Evolutionary conservation across 2,888 invertebrate species (phyloP).

Genomic region (Dinocampus coccinellae): DNA sequence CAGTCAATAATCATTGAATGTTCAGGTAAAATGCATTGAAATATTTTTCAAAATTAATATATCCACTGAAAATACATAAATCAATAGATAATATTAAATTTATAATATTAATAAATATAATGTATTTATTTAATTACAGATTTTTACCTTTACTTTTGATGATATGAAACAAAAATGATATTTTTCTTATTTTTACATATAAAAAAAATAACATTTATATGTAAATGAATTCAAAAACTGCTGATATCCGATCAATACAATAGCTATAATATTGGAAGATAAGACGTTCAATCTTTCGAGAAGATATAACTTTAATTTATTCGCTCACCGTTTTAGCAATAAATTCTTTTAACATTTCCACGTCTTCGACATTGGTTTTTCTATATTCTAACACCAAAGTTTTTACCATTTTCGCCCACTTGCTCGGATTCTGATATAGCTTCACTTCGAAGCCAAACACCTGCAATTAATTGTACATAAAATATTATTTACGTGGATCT

Average conservation of each 20-base stretch:
- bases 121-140: no score
- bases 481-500: no score
- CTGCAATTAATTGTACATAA: constrained; percentile 47
- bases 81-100: no score
- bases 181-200: background rate
- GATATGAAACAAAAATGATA: no score
- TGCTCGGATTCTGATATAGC: constrained; percentile 78
- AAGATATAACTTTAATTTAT: constrained; percentile 25
- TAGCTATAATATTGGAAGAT: background rate
- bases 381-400: constrained; percentile 74
- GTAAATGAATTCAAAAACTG: background rate
- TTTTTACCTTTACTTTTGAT: no score
- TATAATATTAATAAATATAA: no score
- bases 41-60: no score
- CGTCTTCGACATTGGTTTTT: constrained; percentile 65
- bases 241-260: background rate
- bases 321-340: constrained; percentile 30
- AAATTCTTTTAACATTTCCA: constrained; percentile 52
- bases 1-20: no score
- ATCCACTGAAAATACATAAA: no score
- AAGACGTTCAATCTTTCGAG: background rate
- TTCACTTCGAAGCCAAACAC: constrained; percentile 56
- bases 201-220: background rate
- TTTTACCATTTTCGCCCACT: constrained; percentile 76
- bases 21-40: no score